A percentile compares a stretch with the other conserved stretches of the same genome.
phyloP scores from a whole-genome alignment of 2,797 vertebrate species.

The Falco naumanni region DNA sequence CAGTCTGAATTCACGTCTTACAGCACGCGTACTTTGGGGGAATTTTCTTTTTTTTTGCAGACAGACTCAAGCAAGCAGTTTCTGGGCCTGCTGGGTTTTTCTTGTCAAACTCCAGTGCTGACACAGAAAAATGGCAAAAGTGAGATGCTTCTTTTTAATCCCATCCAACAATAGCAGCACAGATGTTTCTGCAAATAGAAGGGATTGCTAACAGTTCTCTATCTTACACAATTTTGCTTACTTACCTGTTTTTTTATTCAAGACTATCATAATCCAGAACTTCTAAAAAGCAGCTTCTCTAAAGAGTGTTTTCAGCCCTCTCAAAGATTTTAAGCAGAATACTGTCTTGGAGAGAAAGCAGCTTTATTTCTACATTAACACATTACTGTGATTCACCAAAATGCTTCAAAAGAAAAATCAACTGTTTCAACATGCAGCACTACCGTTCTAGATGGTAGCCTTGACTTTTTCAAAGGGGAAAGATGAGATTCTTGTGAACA shows the following conservation, averaged over 20 bases:
- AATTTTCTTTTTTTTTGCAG: neutral
- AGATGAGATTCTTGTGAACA: neutral
- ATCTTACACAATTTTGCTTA: neutral
- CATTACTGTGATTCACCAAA: neutral
- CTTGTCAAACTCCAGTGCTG: slow-evolving; percentile 25
- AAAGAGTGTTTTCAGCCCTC: neutral
- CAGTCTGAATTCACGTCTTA: neutral
- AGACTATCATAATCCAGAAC: neutral
- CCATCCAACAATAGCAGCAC: neutral
- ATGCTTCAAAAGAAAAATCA: neutral
- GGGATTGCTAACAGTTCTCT: neutral
- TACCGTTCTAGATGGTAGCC: neutral
- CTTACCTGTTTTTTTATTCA: neutral
- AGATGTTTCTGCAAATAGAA: neutral
- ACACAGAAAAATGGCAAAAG: slow-evolving; percentile 34
- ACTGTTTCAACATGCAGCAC: neutral
- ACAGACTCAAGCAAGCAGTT: neutral
- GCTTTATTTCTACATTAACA: neutral
- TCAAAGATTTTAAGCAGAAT: neutral
- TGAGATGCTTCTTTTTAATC: slow-evolving; percentile 17
- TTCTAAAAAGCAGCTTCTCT: neutral
- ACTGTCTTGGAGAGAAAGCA: neutral
- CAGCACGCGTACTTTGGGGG: neutral
- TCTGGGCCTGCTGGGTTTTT: slow-evolving; percentile 7
- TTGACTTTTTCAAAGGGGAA: neutral